Percentiles rank a stretch among this genome's conserved stretches.
Conservation (phyloP, 2,797 vertebrate genomes). For the Echeneis naucrates region DNA sequence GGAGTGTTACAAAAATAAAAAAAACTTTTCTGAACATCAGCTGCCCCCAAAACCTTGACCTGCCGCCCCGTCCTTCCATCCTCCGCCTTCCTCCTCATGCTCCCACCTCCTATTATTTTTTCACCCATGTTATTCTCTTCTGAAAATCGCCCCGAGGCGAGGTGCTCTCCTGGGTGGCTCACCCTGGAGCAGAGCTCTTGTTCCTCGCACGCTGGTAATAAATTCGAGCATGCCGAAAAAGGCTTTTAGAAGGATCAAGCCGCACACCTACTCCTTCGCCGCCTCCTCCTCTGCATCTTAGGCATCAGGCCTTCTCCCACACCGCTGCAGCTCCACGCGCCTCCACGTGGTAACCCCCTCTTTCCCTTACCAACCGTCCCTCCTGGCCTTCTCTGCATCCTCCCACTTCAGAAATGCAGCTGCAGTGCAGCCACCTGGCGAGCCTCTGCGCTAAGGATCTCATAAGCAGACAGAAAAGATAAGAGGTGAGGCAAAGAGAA, state of each 20-base stretch:
- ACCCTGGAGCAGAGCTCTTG: constrained; percentile 81
- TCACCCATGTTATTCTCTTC: constrained; percentile 80
- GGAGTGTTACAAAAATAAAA: constrained; percentile 72
- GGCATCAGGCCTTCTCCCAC: constrained; percentile 53
- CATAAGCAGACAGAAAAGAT: constrained; percentile 32
- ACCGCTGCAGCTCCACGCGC: constrained; percentile 34
- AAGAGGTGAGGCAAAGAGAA: constrained; percentile 58
- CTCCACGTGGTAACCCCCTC: constrained; percentile 47
- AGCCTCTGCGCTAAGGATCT: constrained; percentile 14
- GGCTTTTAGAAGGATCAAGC: constrained; percentile 83
- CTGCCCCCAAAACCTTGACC: constrained; percentile 32
- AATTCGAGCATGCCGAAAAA: constrained; percentile 77
- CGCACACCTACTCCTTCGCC: constrained; percentile 28
- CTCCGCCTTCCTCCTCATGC: constrained; percentile 66
- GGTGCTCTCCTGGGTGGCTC: constrained; percentile 86
- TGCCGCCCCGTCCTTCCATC: constrained; percentile 13
- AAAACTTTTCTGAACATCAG: constrained; percentile 71
- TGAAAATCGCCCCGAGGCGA: constrained; percentile 83
- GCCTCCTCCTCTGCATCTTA: constrained; percentile 24
- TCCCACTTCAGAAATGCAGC: constrained; percentile 23
- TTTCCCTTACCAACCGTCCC: constrained; percentile 2
- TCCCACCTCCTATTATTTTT: constrained; percentile 81
- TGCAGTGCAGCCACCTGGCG: constrained; percentile 29
- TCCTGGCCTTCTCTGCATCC: constrained; percentile 11
- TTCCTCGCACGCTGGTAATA: constrained; percentile 84